Conservation (phyloP, 1,140 invertebrate species). For the Zaprionus lachaisei region DNA sequence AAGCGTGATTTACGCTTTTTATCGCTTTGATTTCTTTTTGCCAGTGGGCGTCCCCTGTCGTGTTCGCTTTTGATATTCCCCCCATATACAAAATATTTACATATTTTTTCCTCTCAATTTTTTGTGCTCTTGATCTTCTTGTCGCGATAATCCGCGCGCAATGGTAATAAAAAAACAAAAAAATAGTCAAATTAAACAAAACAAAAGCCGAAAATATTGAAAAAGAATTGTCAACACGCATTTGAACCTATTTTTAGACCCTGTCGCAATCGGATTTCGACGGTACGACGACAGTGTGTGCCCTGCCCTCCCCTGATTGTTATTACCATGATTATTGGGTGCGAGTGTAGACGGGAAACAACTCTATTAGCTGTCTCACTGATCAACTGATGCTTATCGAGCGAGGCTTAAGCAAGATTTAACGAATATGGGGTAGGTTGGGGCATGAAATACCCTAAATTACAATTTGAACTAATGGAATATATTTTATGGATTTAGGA, state of each 20-base stretch:
- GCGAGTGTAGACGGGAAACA: constrained; percentile 51
- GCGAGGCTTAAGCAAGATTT: background rate
- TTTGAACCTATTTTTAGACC: constrained; percentile 79
- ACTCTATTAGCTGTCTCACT: constrained; percentile 65
- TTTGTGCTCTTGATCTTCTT: constrained; percentile 73
- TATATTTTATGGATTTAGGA: too few species aligned
- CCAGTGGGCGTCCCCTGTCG: constrained; percentile 63
- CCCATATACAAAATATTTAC: constrained; percentile 65
- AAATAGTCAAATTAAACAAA: constrained; percentile 25
- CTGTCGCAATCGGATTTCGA: constrained; percentile 68
- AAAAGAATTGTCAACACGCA: constrained; percentile 78
- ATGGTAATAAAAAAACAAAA: constrained; percentile 71
- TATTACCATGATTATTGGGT: constrained; percentile 38
- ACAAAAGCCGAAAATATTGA: constrained; percentile 43
- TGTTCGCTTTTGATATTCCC: constrained; percentile 50
- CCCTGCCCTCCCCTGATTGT: constrained; percentile 15
- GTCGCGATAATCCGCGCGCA: constrained; percentile 78
- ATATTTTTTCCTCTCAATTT: constrained; percentile 29
- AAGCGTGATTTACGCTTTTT: constrained; percentile 80
- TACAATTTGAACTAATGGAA: too few species aligned
- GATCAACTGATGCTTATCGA: constrained; percentile 55
- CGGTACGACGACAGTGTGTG: constrained; percentile 18
- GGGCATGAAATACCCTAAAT: background rate
- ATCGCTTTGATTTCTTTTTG: constrained; percentile 39
- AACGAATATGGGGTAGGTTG: background rate